phyloP scores from a whole-genome alignment of 2,797 vertebrate species.

The Anguilla marmorata region DNA sequence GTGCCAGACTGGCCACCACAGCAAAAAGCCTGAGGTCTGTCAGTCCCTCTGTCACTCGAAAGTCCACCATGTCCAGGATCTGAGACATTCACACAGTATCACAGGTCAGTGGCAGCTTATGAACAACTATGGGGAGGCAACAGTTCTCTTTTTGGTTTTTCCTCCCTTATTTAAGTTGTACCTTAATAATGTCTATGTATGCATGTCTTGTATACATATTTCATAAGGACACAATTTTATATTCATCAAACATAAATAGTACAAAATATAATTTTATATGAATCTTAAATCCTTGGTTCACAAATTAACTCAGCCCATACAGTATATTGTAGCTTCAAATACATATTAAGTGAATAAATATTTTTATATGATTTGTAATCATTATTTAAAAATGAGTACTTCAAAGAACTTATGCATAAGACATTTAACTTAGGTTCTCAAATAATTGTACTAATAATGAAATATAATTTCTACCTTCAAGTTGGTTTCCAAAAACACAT shows the following conservation, averaged over 20 bases:
- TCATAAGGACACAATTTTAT: neutral
- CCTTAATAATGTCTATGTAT: neutral
- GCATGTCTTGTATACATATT: neutral
- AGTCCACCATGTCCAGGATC: slow-evolving; percentile 92
- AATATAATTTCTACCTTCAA: neutral
- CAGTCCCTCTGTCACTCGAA: slow-evolving; percentile 90
- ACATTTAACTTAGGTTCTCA: neutral
- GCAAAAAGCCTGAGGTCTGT: slow-evolving; percentile 91
- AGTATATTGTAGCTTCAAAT: neutral
- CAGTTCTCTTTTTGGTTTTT: neutral
- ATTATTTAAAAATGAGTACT: neutral
- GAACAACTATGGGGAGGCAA: neutral
- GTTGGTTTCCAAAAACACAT: too few relatives aligned
- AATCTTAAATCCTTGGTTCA: neutral
- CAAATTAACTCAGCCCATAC: neutral
- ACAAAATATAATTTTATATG: neutral
- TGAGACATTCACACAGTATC: slow-evolving; percentile 62
- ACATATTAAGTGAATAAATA: neutral
- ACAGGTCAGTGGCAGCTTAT: neutral
- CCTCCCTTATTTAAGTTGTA: neutral
- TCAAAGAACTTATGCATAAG: neutral
- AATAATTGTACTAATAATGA: neutral
- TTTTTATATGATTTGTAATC: too few relatives aligned
- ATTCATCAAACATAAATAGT: neutral
- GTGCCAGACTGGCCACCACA: slow-evolving; percentile 86